phyloP scores from a whole-genome alignment of 2,888 invertebrate genomes.

The Macaria liturata region DNA sequence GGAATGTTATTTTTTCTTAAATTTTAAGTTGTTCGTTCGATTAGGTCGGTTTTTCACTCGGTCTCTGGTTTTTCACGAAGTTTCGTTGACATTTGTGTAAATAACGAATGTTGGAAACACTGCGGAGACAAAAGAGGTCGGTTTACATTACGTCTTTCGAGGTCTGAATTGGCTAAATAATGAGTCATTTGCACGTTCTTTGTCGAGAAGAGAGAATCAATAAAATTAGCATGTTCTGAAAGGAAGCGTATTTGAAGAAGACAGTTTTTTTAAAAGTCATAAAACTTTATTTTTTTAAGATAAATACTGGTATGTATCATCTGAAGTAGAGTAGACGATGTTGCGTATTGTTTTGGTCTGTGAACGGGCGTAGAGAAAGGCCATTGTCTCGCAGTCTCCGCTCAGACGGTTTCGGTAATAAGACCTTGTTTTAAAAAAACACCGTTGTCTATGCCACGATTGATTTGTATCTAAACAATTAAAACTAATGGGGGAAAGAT shows the following conservation, averaged over 20 bases:
- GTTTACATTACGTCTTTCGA: slow-evolving; percentile 55
- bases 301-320: neutral
- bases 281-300: no score
- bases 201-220: slow-evolving; percentile 1
- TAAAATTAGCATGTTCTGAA: no score
- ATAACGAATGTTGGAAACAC: slow-evolving; percentile 53
- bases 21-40: slow-evolving; percentile 52
- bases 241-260: no score
- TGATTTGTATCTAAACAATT: neutral
- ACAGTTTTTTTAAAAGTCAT: no score
- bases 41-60: slow-evolving; percentile 53
- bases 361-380: slow-evolving; percentile 33
- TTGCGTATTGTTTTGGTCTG: slow-evolving; percentile 29
- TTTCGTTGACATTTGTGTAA: slow-evolving; percentile 73
- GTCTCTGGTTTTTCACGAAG: slow-evolving; percentile 59
- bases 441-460: slow-evolving; percentile 41
- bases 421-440: slow-evolving; percentile 40
- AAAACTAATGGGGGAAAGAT: no score
- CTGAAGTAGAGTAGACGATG: slow-evolving; percentile 14
- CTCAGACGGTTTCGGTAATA: slow-evolving; percentile 43
- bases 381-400: slow-evolving; percentile 26
- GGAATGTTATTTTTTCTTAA: slow-evolving; percentile 72
- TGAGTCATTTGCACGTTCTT: slow-evolving; percentile 46
- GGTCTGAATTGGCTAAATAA: slow-evolving; percentile 58
- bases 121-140: slow-evolving; percentile 61